Conservation (phyloP, 2,113 vertebrate genomes). For the Anarhynchus alexandrinus region DNA sequence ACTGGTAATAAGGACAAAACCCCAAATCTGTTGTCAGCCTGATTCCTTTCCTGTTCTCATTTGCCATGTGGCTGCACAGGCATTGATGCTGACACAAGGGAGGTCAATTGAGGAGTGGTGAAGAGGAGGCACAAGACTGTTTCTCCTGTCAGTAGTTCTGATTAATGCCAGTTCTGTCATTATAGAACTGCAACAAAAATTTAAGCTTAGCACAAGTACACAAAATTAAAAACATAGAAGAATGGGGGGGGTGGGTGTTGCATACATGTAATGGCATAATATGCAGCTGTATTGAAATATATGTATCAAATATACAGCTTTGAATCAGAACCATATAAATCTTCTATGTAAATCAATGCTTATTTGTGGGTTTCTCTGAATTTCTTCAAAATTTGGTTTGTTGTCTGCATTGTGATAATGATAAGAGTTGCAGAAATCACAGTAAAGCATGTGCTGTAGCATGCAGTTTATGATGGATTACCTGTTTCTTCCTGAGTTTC, state of each 20-base stretch:
- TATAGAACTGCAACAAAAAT: not conserved
- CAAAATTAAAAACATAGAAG: not conserved
- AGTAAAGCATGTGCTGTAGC: not conserved
- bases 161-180: not conserved
- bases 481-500: not conserved
- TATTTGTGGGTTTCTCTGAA: not conserved
- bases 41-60: not conserved
- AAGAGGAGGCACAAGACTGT: not conserved
- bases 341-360: not conserved
- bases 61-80: not conserved
- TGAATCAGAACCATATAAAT: not conserved
- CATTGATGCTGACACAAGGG: not conserved
- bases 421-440: not conserved
- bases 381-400: not conserved
- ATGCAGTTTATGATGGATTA: not conserved
- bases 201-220: not conserved
- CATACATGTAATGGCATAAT: not conserved
- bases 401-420: not conserved
- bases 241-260: not conserved
- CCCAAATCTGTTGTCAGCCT: not conserved
- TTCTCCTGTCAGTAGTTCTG: not conserved
- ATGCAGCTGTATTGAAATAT: not conserved
- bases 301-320: not conserved
- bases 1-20: not conserved
- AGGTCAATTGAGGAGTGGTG: not conserved